Base-by-base conservation (phyloP, 1,140 invertebrate species). In the Orius laevigatus region DNA sequence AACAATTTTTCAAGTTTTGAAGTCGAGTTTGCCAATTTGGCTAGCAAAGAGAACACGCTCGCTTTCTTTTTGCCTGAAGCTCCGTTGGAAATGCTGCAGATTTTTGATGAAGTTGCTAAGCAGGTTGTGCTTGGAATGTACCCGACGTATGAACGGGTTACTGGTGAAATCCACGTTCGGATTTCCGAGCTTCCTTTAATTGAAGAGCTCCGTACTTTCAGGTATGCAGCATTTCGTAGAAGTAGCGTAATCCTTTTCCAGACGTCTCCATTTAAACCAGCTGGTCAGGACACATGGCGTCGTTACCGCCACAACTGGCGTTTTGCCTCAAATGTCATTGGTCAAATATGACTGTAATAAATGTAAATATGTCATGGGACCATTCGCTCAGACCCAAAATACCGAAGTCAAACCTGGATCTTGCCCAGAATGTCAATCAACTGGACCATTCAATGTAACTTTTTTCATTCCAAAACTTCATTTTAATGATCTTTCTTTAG, bases 301-400 rank as follows among this genome's bases (percentile, higher is more conserved):
- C 5, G 91, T 99, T 1, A 95, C 94, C 0, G 82, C 88, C 1
- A 86, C 91, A 2, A 97, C 95, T 0, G 86, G 90, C 10, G 91
- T 99, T 11, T 63, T 98, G 16, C 96, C 96, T 0, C 95, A 98
- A 63, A 67, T 99, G 5, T 89, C 85, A 5, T 70, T 98, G 10
- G 83, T 97, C 16, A 98, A 96, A 65, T 99, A 93, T 65, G 92
- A 98, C 64, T 99, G 96, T 74, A 82, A 84, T 52, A 88, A 92
- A 62, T 99, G 96, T 69, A 83, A 83, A 32, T 95, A 88, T 62
- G 72, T 97, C 20, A 67, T 98, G 40, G 96, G 96, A 4, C 96
- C 96, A 0, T 98, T 94, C 66, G 79, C 89, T 18, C 95, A 99
- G 68, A 78, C 79, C 0, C 88, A 97, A 63, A 84, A 84, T 59